These are phyloP conservation scores for Tryphoninae sp. DNA, from an alignment of 2,888 invertebrate genomes.

Conservation along the genomic window DNA sequence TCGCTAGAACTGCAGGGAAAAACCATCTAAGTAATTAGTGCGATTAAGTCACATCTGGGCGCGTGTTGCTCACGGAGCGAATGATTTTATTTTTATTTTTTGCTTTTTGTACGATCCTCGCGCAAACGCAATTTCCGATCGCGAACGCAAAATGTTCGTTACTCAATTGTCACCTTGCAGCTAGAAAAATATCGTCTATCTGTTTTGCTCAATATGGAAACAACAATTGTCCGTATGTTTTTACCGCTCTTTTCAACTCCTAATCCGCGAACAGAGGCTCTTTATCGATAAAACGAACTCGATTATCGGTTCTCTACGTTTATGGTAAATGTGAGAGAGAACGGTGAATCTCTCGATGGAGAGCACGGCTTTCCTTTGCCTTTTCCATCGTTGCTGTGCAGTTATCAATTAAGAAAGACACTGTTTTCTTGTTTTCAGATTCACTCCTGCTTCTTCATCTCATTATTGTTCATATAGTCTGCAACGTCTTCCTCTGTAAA, in stretches of 20 bases:
- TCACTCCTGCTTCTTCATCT: conserved; percentile 58
- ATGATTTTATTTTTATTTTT: conserved; percentile 5
- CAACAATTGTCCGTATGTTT: conserved; percentile 50
- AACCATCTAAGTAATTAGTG: conserved; percentile 66
- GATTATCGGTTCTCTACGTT: conserved; percentile 35
- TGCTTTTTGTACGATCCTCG: conserved; percentile 22
- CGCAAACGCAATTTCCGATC: conserved; percentile 9
- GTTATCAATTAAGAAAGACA: conserved; percentile 21
- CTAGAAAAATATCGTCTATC: conserved; percentile 77
- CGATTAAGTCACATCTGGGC: conserved; percentile 64
- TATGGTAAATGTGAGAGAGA: conserved; percentile 19
- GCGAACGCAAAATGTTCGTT: conserved; percentile 1
- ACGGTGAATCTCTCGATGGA: background rate
- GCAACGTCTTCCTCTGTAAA: conserved; percentile 73
- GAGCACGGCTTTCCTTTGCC: conserved; percentile 11
- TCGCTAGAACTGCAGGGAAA: background rate
- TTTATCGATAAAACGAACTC: conserved; percentile 21
- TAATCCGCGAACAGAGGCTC: background rate
- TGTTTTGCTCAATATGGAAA: conserved; percentile 58
- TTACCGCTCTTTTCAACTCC: conserved; percentile 2
- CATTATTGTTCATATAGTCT: conserved; percentile 65
- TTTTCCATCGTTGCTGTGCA: conserved; percentile 1
- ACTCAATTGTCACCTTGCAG: conserved; percentile 63
- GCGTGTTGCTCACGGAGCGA: conserved; percentile 6
- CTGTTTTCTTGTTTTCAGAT: conserved; percentile 1